Evolutionary conservation across 2,797 vertebrate genomes (phyloP), one percentile per base, ranked within the genome.

Genomic region (Sebastes dallii): DNA sequence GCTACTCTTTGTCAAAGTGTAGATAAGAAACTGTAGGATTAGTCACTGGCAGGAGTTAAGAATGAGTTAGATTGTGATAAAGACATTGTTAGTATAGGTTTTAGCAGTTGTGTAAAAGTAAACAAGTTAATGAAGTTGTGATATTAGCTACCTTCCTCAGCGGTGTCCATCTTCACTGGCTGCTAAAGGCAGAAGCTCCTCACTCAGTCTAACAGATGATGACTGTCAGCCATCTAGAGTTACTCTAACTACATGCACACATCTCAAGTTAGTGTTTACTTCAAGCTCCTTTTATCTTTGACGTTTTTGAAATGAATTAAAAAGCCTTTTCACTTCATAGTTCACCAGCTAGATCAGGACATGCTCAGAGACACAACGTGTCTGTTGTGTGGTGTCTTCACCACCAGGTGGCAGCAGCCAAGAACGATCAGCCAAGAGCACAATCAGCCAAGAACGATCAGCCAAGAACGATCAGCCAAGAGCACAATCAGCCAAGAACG

Each of bases 91-190:
- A 27, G 3, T n/a, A 4, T 22, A 8, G 3, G 0, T 5, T 39
- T 24, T 7, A 46, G 0, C 0, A 8, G 36, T 5, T 4, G 1
- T 12, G 39, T 24, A 39, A 25, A 7, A 39, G 22, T 14, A 16
- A 66, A 69, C 74, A 80, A 55, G 68, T 58, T 25, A 64, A 84
- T 76, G 18, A 61, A 65, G 70, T 84, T 82, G 69, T 5, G 67
- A 64, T 56, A 54, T 82, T 77, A 91, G 84, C 87, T 92, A 98
- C 97, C 97, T 97, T 99, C 97, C 79, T 98, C 97, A 1, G 95
- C 95, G 91, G 96, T 96, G 96, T 99, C 98, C 97, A 98, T 98
- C 96, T 97, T 97, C 96, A 69, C 88, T 84, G 89, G 94, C 68
- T 77, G 94, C 72, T 77, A 8, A 30, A 34, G 82, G 13, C 36